Percentiles rank a stretch among this genome's conserved stretches.
phyloP scores from a whole-genome alignment of 2,113 vertebrate species.

The Paedocypris sp. region DNA sequence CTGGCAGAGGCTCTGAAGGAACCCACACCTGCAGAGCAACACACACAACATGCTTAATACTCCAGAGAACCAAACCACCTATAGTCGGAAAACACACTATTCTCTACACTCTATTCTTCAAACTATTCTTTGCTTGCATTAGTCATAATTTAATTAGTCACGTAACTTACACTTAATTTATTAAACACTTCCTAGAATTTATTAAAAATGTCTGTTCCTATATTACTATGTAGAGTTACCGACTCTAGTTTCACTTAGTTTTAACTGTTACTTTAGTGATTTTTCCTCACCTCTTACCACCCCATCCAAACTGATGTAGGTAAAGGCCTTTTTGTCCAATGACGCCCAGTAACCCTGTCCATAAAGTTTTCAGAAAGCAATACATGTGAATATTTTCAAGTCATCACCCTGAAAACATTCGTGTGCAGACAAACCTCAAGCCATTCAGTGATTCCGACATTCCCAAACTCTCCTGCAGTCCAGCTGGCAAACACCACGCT shows the following conservation, averaged over 20 bases:
- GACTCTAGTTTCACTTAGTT: neutral
- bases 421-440: slow-evolving; percentile 72
- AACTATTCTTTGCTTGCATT: no score
- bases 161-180: no score
- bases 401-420: neutral
- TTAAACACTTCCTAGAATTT: no score
- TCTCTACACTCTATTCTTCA: no score
- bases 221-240: no score
- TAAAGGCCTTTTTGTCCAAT: slow-evolving; percentile 65
- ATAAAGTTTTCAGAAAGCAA: neutral
- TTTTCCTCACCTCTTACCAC: slow-evolving; percentile 69
- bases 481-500: slow-evolving; percentile 91
- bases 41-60: neutral
- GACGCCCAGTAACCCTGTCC: slow-evolving; percentile 69
- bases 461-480: slow-evolving; percentile 83
- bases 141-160: no score
- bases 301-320: slow-evolving; percentile 83
- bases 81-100: no score
- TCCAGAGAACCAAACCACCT: no score
- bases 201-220: no score
- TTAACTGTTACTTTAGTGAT: neutral
- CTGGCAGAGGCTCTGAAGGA: slow-evolving; percentile 72
- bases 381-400: neutral
- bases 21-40: slow-evolving; percentile 46
- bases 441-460: slow-evolving; percentile 86